Conservation (phyloP, 2,888 invertebrate genomes). For the Euphydryas editha region DNA sequence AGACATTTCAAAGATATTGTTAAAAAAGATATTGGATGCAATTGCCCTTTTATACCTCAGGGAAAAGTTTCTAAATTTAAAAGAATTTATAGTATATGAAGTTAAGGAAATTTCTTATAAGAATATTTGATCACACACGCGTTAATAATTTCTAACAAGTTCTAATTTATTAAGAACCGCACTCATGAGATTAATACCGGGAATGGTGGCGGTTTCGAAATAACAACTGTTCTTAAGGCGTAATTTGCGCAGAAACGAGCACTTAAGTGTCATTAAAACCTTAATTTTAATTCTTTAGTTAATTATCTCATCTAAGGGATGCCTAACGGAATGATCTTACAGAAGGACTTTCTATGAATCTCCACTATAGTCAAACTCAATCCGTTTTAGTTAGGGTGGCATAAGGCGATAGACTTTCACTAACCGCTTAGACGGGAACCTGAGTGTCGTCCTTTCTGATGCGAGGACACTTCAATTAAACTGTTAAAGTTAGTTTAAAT, state of each 20-base stretch:
- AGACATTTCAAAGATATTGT: neutral
- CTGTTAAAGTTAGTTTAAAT: slow-evolving; percentile 76
- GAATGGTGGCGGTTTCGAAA: slow-evolving; percentile 33
- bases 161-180: slow-evolving; percentile 29
- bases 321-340: slow-evolving; percentile 26
- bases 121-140: slow-evolving; percentile 5
- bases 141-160: slow-evolving; percentile 32
- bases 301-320: slow-evolving; percentile 17
- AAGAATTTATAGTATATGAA: neutral
- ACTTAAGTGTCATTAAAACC: slow-evolving; percentile 28
- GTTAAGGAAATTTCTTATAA: neutral
- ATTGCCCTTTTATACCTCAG: neutral
- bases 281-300: slow-evolving; percentile 37
- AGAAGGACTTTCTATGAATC: slow-evolving; percentile 24
- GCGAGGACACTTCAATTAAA: slow-evolving; percentile 71
- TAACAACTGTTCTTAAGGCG: slow-evolving; percentile 40
- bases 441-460: slow-evolving; percentile 44
- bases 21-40: neutral
- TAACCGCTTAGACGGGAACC: slow-evolving; percentile 50
- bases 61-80: neutral
- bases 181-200: slow-evolving; percentile 31
- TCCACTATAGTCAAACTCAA: slow-evolving; percentile 45
- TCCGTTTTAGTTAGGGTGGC: slow-evolving; percentile 56
- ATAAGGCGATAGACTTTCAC: slow-evolving; percentile 48
- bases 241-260: slow-evolving; percentile 37